Conservation (phyloP, 1,140 invertebrate genomes). For the Brachionus sp. region DNA sequence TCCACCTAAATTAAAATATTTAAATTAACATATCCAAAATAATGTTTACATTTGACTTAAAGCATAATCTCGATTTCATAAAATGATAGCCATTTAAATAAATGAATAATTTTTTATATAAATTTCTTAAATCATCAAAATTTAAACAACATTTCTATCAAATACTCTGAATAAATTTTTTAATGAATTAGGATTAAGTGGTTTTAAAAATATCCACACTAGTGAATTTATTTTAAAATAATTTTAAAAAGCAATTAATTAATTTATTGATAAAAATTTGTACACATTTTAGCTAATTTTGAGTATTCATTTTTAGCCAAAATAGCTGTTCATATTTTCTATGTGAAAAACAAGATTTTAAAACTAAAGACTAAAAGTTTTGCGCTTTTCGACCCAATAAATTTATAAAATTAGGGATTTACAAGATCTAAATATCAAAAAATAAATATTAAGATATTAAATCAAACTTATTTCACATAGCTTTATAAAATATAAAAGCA, state of each 20-base stretch:
- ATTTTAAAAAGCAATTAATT: too few species aligned
- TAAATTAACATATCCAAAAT: background rate
- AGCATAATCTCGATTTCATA: background rate
- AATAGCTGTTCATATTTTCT: background rate
- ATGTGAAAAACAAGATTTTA: background rate
- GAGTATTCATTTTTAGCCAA: too few species aligned
- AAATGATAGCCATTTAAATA: background rate
- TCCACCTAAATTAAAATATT: constrained; percentile 4
- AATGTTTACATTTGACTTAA: background rate
- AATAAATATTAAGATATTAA: background rate
- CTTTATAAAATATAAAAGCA: background rate
- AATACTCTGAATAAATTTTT: background rate
- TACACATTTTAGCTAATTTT: too few species aligned
- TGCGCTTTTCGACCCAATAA: background rate
- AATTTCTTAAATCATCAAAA: background rate
- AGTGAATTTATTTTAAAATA: too few species aligned
- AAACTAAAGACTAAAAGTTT: background rate
- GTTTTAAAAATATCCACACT: background rate
- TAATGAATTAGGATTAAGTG: background rate
- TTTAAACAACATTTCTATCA: background rate
- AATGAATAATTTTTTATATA: background rate
- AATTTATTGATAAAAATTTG: too few species aligned
- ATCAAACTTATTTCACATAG: background rate
- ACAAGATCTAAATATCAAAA: background rate
- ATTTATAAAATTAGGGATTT: background rate